phyloP scores from a whole-genome alignment of 2,888 invertebrate genomes.

The Rhagophthalmus giganteus region DNA sequence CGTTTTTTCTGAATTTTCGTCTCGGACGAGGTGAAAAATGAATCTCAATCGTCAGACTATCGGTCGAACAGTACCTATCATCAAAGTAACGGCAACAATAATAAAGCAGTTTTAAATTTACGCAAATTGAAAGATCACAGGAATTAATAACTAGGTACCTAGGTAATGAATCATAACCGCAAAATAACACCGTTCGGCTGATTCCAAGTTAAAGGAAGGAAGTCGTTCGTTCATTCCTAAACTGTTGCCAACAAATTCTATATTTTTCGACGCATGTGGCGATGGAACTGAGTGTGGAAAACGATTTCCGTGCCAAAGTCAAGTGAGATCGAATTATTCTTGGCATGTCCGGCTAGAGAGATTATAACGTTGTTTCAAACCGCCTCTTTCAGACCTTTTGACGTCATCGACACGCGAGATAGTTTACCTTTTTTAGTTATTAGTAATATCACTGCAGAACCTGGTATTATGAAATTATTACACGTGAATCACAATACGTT shows the following conservation, averaged over 20 bases:
- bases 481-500: neutral
- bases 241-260: conserved; percentile 25
- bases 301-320: conserved; percentile 25
- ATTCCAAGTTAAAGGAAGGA: conserved; percentile 37
- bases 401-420: conserved; percentile 14
- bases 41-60: too few relatives aligned
- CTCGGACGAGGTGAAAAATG: too few relatives aligned
- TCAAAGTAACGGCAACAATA: too few relatives aligned
- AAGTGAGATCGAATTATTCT: conserved; percentile 28
- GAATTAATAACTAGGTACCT: conserved; percentile 33
- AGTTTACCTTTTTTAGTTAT: conserved; percentile 22
- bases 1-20: too few relatives aligned
- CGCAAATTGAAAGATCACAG: conserved; percentile 15
- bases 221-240: conserved; percentile 32
- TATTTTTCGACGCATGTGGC: conserved; percentile 22
- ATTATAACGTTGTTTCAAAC: conserved; percentile 20
- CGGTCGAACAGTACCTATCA: too few relatives aligned
- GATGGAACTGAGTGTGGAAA: conserved; percentile 25
- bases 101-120: too few relatives aligned
- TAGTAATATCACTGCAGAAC: neutral
- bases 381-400: conserved; percentile 13
- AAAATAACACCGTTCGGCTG: conserved; percentile 33
- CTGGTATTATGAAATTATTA: neutral
- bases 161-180: conserved; percentile 34
- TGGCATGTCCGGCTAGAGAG: conserved; percentile 33